Conservation (phyloP, 35 echinoderm and acorn worm genomes). For the Apostichopus californicus region DNA sequence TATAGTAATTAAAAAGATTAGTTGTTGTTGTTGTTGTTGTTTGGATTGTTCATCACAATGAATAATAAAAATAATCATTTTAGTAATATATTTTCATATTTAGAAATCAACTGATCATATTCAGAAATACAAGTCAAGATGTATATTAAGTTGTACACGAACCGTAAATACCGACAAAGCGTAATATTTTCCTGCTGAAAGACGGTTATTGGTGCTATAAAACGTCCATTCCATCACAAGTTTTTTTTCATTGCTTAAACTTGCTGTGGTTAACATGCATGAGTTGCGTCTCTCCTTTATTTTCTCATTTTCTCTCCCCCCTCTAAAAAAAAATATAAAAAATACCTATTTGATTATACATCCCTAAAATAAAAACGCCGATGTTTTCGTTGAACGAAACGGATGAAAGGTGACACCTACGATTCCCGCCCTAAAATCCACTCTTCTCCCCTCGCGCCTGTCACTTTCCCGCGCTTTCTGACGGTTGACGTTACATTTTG, state of each 20-base stretch:
- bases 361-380: conserved; percentile 16
- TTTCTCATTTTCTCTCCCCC: neutral
- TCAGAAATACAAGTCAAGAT: too few relatives aligned
- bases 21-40: too few relatives aligned
- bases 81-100: too few relatives aligned
- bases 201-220: neutral
- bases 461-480: conserved; percentile 57
- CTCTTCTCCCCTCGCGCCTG: conserved; percentile 56
- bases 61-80: too few relatives aligned
- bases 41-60: too few relatives aligned
- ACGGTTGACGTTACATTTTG: conserved; percentile 55
- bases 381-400: conserved; percentile 49
- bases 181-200: too few relatives aligned
- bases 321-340: neutral
- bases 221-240: conserved; percentile 23
- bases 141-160: too few relatives aligned
- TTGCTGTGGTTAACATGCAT: neutral
- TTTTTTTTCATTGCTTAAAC: conserved; percentile 34
- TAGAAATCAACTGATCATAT: too few relatives aligned
- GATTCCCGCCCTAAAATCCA: conserved; percentile 62
- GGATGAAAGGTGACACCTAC: conserved; percentile 56
- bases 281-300: neutral
- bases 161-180: too few relatives aligned
- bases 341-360: conserved; percentile 57
- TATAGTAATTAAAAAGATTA: too few relatives aligned